Percentiles rank a stretch among this genome's conserved stretches.
phyloP scores from a whole-genome alignment of 2,113 vertebrate genomes.

The Antigone vipio region DNA sequence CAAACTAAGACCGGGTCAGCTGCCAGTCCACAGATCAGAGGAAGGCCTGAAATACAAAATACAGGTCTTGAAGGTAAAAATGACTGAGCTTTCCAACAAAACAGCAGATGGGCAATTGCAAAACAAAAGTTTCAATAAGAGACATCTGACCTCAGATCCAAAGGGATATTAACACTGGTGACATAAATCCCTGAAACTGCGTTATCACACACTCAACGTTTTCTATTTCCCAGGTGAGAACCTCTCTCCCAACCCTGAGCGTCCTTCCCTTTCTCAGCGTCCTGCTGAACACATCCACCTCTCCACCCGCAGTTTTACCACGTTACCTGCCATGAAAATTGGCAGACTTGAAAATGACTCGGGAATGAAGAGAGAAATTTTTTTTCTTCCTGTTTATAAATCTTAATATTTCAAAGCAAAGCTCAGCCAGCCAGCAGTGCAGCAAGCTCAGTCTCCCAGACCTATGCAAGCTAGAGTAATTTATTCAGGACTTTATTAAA shows the following conservation, averaged over 20 bases:
- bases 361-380: neutral
- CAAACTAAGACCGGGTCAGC: neutral
- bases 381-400: neutral
- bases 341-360: neutral
- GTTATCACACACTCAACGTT: neutral
- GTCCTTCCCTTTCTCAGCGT: neutral
- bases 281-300: neutral
- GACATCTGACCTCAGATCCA: neutral
- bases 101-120: neutral
- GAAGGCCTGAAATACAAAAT: neutral
- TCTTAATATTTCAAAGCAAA: neutral
- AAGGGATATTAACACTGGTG: neutral
- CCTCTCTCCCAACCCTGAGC: neutral
- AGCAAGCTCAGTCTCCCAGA: neutral
- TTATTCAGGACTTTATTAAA: neutral
- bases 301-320: neutral
- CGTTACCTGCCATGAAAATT: neutral
- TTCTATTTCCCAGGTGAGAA: neutral
- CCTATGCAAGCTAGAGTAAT: neutral
- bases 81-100: neutral
- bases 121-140: neutral
- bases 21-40: neutral
- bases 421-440: neutral
- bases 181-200: neutral
- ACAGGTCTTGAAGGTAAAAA: neutral